Conservation (phyloP, 2,113 vertebrate species). For the Scolopax mira region DNA sequence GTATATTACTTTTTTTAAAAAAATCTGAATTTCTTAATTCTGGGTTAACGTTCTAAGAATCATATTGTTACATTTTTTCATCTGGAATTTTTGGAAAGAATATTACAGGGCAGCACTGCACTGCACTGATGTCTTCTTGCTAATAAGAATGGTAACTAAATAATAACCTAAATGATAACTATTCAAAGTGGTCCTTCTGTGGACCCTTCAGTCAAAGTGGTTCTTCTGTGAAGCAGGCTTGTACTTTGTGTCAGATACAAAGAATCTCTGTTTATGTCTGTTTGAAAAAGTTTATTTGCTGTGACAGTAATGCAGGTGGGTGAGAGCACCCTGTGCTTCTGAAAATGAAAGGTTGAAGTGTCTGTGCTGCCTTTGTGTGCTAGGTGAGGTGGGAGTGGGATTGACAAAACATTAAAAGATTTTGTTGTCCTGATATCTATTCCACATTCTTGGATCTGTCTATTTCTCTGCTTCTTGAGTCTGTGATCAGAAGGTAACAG, state of each 20-base stretch:
- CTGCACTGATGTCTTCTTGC: neutral
- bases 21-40: neutral
- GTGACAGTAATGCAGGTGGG: neutral
- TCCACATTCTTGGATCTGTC: neutral
- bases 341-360: accelerated
- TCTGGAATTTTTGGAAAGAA: neutral
- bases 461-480: neutral
- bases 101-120: neutral
- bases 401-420: neutral
- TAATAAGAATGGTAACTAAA: neutral
- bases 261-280: accelerated
- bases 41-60: neutral
- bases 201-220: neutral
- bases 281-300: neutral
- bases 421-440: accelerated
- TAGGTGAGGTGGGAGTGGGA: no score
- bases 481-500: neutral
- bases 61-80: neutral
- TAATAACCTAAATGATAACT: neutral
- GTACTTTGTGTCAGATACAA: neutral
- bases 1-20: neutral
- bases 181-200: neutral
- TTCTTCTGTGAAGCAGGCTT: neutral
- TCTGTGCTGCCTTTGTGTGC: accelerated
- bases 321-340: neutral